These are phyloP conservation scores for Lypha dubia DNA, from an alignment of 2,888 invertebrate species.

Conservation along the genomic window DNA sequence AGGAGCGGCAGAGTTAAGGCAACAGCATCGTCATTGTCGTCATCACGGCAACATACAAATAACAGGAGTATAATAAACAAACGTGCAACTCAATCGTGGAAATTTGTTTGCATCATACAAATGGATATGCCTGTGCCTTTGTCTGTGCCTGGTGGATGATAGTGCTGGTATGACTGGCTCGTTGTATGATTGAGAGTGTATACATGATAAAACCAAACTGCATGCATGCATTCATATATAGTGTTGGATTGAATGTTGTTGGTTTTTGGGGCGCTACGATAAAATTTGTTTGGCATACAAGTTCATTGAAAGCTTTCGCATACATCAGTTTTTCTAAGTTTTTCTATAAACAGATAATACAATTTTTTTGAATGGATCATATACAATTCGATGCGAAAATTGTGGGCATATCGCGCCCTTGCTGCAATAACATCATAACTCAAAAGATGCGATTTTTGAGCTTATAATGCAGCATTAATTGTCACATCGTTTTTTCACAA, in stretches of 20 bases:
- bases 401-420: too few species aligned
- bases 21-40: slow-evolving; percentile 26
- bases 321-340: background rate
- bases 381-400: too few species aligned
- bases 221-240: slow-evolving; percentile 42
- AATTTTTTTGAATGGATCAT: too few species aligned
- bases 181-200: background rate
- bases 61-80: slow-evolving; percentile 68
- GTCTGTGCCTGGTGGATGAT: slow-evolving; percentile 26
- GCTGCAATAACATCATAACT: too few species aligned
- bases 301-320: background rate
- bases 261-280: slow-evolving; percentile 29
- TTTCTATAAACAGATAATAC: too few species aligned
- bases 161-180: slow-evolving; percentile 4
- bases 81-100: slow-evolving; percentile 70
- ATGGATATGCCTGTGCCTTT: slow-evolving; percentile 46
- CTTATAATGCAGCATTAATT: too few species aligned
- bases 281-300: background rate
- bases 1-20: slow-evolving; percentile 53
- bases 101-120: slow-evolving; percentile 63
- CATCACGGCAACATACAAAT: slow-evolving; percentile 51
- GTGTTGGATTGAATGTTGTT: slow-evolving; percentile 35
- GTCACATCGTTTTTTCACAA: too few species aligned
- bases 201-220: slow-evolving; percentile 7
- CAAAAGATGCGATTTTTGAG: too few species aligned